These are phyloP conservation scores for Cariama cristata DNA, from an alignment of 2,113 vertebrate species.

Conservation along the genomic window DNA sequence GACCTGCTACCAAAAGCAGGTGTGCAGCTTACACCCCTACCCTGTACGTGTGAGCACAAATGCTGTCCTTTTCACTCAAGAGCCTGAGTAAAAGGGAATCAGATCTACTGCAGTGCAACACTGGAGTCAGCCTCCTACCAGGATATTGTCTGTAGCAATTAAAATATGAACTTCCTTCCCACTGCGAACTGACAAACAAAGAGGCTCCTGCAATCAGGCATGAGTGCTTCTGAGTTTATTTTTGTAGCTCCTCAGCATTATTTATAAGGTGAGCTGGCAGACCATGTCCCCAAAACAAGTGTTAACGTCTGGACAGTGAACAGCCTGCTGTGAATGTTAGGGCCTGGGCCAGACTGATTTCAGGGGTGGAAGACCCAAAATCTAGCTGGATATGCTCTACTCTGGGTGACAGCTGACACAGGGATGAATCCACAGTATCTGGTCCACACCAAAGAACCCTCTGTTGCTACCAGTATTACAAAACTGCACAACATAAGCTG, in stretches of 20 bases:
- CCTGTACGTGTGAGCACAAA: not conserved
- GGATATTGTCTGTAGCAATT: not conserved
- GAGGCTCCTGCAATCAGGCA: slow-evolving; percentile 20
- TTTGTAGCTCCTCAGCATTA: not conserved
- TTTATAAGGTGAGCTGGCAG: not conserved
- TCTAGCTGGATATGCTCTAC: not conserved
- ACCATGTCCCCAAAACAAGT: not conserved
- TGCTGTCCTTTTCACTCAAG: not conserved
- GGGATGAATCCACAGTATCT: not conserved
- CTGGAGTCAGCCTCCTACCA: not conserved
- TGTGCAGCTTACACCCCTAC: too few relatives aligned
- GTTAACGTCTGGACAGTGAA: not conserved
- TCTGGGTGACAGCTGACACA: not conserved
- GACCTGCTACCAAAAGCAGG: not conserved
- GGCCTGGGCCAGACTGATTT: not conserved
- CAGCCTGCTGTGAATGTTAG: not conserved
- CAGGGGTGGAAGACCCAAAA: not conserved
- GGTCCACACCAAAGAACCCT: not conserved
- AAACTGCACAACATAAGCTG: not conserved
- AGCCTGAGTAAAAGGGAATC: not conserved
- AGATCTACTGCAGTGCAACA: not conserved
- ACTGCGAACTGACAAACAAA: not conserved
- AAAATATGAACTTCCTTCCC: not conserved
- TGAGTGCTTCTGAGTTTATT: slow-evolving; percentile 1
- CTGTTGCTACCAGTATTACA: not conserved